These are phyloP conservation scores for Dolichoris vasculosae DNA, from an alignment of 1,140 invertebrate genomes.

Conservation along the genomic window DNA sequence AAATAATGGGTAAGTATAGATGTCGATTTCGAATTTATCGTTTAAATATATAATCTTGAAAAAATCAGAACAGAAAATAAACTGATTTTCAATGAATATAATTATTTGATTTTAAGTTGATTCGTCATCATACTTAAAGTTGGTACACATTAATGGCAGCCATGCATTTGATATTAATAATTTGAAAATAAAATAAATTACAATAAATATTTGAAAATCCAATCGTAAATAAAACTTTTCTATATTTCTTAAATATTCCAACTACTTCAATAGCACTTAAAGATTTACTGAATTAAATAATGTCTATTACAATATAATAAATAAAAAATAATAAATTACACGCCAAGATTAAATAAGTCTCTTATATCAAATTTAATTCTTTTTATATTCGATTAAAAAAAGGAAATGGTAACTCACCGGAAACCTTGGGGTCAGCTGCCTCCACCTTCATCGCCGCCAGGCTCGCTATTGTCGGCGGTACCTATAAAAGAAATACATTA, in stretches of 20 bases:
- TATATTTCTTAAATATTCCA: background rate
- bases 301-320: background rate
- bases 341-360: constrained; percentile 21
- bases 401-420: constrained; percentile 69
- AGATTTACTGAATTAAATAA: constrained; percentile 5
- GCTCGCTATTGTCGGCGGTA: constrained; percentile 71
- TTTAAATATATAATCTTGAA: background rate
- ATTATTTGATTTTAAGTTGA: background rate
- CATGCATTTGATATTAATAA: background rate
- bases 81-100: background rate
- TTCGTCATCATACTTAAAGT: background rate
- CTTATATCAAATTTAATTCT: constrained; percentile 17
- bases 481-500: constrained; percentile 68
- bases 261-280: background rate
- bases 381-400: constrained; percentile 21
- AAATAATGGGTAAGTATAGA: constrained; percentile 5
- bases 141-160: constrained; percentile 15
- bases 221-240: background rate
- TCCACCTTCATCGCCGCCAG: constrained; percentile 72
- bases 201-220: background rate
- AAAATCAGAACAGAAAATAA: background rate
- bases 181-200: background rate
- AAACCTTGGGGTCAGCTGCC: constrained; percentile 72
- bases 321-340: background rate
- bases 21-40: background rate